These are phyloP conservation scores for Geophilus truncorum DNA, from an alignment of 2,888 invertebrate genomes.

Conservation along the genomic window DNA sequence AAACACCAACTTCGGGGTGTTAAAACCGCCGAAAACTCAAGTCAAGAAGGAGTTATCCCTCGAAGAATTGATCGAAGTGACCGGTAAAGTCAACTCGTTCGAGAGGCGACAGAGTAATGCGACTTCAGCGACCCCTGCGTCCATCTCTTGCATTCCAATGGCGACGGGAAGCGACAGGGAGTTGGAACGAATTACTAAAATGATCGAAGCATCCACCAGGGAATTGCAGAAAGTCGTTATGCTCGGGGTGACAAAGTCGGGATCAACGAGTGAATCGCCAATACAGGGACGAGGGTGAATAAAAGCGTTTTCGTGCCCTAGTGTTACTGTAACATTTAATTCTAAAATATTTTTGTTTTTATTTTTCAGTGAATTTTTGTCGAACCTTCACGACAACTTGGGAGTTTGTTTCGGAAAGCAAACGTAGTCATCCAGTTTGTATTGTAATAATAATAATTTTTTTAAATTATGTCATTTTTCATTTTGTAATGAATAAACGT, in stretches of 20 bases:
- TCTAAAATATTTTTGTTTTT: background rate
- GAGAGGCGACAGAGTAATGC: background rate
- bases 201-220: slow-evolving; percentile 43
- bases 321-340: too few species aligned
- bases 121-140: too few species aligned
- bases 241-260: too few species aligned
- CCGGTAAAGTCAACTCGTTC: slow-evolving; percentile 36
- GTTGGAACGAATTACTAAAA: slow-evolving; percentile 44
- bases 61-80: slow-evolving; percentile 40
- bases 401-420: background rate
- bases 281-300: too few species aligned
- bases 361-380: background rate
- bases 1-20: slow-evolving; percentile 42
- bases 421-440: too few species aligned
- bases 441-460: too few species aligned
- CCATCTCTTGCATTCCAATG: background rate
- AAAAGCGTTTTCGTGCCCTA: too few species aligned
- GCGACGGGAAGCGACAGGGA: slow-evolving; percentile 41
- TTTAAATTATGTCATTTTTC: too few species aligned
- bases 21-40: slow-evolving; percentile 39
- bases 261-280: too few species aligned
- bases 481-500: too few species aligned
- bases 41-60: slow-evolving; percentile 40
- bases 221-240: slow-evolving; percentile 38
- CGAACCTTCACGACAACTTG: background rate